A percentile compares a stretch with the other conserved stretches of the same genome.
Conservation (phyloP, 2,888 invertebrate species). For the Vanessa cardui region DNA sequence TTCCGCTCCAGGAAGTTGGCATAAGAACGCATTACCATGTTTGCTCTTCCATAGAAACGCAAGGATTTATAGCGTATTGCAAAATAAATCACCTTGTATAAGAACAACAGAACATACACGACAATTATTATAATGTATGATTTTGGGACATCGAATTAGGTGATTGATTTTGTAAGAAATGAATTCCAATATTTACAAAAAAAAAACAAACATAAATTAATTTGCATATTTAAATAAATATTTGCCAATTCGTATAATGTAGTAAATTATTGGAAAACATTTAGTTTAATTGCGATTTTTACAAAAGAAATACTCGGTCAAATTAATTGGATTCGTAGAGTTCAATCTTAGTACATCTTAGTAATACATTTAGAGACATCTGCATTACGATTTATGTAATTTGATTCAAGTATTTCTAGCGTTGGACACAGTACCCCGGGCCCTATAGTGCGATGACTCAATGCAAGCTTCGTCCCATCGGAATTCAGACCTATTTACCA, state of each 20-base stretch:
- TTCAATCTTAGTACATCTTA: slow-evolving; percentile 6
- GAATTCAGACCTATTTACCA: slow-evolving; percentile 48
- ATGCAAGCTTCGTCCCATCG: slow-evolving; percentile 80
- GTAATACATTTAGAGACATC: background rate
- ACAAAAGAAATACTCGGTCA: slow-evolving; percentile 32
- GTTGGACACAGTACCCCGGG: slow-evolving; percentile 58
- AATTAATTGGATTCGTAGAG: slow-evolving; percentile 9
- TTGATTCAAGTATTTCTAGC: slow-evolving; percentile 42
- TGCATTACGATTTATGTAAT: slow-evolving; percentile 16
- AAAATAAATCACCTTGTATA: slow-evolving; percentile 27
- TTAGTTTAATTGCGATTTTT: slow-evolving; percentile 16
- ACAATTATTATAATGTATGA: background rate
- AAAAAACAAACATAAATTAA: background rate
- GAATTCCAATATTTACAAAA: slow-evolving; percentile 21
- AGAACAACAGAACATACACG: background rate
- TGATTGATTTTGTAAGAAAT: slow-evolving; percentile 32
- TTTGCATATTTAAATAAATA: background rate
- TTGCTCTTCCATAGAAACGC: slow-evolving; percentile 23
- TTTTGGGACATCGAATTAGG: background rate
- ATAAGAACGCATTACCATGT: background rate
- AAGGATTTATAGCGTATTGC: slow-evolving; percentile 28
- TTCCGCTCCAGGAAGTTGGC: slow-evolving; percentile 16
- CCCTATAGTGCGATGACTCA: slow-evolving; percentile 82
- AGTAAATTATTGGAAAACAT: slow-evolving; percentile 23
- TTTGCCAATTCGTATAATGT: background rate